Evolutionary conservation across 2,888 invertebrate genomes (phyloP).

Genomic region (Meloe dianella): DNA sequence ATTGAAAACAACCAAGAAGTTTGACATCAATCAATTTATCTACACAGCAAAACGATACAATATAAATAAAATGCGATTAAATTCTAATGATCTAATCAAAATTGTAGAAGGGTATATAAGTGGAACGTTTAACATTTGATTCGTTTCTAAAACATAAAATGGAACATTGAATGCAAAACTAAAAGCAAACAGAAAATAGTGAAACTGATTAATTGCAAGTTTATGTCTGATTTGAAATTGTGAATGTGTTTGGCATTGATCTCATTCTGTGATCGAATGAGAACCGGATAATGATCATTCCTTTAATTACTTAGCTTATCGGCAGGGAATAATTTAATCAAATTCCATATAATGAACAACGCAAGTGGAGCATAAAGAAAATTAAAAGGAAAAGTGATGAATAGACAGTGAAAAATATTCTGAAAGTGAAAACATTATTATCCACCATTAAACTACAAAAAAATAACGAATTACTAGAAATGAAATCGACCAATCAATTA

Average conservation of each 20-base stretch:
- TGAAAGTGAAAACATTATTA: slow-evolving; percentile 38
- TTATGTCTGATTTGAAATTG: slow-evolving; percentile 38
- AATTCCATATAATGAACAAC: slow-evolving; percentile 41
- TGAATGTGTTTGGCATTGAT: slow-evolving; percentile 34
- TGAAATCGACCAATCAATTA: slow-evolving; percentile 33
- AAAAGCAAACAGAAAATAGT: slow-evolving; percentile 33
- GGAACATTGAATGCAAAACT: slow-evolving; percentile 8
- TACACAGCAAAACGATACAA: not conserved
- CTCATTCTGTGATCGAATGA: slow-evolving; percentile 38
- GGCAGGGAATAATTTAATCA: slow-evolving; percentile 52
- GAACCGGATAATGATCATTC: slow-evolving; percentile 48
- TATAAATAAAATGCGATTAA: slow-evolving; percentile 22
- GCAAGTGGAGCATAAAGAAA: slow-evolving; percentile 38
- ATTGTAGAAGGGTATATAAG: slow-evolving; percentile 2
- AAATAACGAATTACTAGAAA: slow-evolving; percentile 34
- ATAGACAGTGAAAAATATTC: slow-evolving; percentile 32
- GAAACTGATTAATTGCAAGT: slow-evolving; percentile 44
- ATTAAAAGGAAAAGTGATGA: slow-evolving; percentile 41
- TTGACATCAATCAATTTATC: not conserved
- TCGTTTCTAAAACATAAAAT: slow-evolving; percentile 16
- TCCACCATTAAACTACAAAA: slow-evolving; percentile 35
- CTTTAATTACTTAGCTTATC: slow-evolving; percentile 53
- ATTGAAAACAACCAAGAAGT: too few relatives aligned
- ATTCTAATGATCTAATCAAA: slow-evolving; percentile 27
- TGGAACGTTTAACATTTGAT: slow-evolving; percentile 16